A percentile compares a stretch with the other conserved stretches of the same genome.
Conservation (phyloP, 2,113 vertebrate genomes). For the Xyrauchen texanus region DNA sequence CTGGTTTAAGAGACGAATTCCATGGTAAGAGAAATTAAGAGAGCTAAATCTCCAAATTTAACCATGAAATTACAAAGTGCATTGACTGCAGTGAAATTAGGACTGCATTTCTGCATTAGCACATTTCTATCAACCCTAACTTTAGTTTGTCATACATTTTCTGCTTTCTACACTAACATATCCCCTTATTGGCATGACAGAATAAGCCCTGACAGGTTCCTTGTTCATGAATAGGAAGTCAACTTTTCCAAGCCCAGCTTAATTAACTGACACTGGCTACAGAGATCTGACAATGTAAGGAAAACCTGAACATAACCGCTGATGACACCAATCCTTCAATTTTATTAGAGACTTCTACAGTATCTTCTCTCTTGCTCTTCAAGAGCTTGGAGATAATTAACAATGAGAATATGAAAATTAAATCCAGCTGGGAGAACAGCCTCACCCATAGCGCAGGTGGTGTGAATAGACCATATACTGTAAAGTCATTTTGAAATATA, state of each 20-base stretch:
- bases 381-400: constrained; percentile 53
- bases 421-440: background rate
- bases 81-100: too few relatives aligned
- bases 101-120: background rate
- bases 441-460: constrained; percentile 32
- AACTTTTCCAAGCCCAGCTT: constrained; percentile 20
- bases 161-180: background rate
- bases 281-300: constrained; percentile 30
- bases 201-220: background rate
- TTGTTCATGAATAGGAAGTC: constrained; percentile 8
- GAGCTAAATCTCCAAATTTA: background rate
- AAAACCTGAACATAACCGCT: constrained; percentile 35
- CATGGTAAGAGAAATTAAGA: constrained; percentile 16
- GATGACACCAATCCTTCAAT: constrained; percentile 17
- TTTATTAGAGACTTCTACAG: constrained; percentile 14
- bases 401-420: constrained; percentile 50
- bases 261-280: constrained; percentile 36
- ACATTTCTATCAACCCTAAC: background rate
- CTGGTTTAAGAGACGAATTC: constrained; percentile 18
- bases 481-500: constrained; percentile 35
- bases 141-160: background rate
- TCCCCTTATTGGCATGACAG: background rate
- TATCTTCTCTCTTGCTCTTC: constrained; percentile 35
- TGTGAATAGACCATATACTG: constrained; percentile 11
- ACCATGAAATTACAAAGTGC: background rate